These are phyloP conservation scores for Sebastes dallii DNA, from an alignment of 2,797 vertebrate species.

Conservation along the genomic window DNA sequence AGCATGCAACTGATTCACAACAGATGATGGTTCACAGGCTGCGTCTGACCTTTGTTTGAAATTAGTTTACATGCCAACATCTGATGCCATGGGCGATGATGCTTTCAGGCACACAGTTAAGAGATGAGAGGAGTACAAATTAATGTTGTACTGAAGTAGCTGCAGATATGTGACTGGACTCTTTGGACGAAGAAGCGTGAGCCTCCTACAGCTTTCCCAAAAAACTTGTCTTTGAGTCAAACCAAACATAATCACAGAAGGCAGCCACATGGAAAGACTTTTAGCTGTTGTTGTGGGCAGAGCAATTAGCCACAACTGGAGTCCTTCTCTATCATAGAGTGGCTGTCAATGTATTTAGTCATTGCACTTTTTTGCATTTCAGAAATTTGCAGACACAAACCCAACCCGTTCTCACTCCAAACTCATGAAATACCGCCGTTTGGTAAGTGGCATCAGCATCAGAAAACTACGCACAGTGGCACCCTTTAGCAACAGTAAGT, in stretches of 20 bases:
- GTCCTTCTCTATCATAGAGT: background rate
- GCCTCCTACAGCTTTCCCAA: background rate
- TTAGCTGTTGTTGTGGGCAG: background rate
- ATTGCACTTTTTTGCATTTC: background rate
- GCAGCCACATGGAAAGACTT: background rate
- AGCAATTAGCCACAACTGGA: background rate
- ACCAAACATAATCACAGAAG: background rate
- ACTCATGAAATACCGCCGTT: too few relatives aligned
- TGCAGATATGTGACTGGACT: background rate
- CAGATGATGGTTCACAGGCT: background rate
- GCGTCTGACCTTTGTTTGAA: background rate
- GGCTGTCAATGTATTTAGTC: background rate
- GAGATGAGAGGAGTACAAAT: background rate
- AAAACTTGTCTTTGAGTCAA: background rate
- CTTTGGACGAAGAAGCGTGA: background rate
- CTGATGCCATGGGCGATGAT: background rate
- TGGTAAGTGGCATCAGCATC: too few relatives aligned
- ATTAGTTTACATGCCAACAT: background rate
- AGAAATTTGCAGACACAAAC: background rate
- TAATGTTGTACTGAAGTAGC: background rate
- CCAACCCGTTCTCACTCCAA: too few relatives aligned
- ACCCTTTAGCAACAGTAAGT: too few relatives aligned
- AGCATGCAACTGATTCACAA: conserved; percentile 23
- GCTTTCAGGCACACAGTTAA: background rate
- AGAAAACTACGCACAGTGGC: too few relatives aligned